Conservation (phyloP, 2,113 vertebrate species). For the Anoplopoma fimbria region DNA sequence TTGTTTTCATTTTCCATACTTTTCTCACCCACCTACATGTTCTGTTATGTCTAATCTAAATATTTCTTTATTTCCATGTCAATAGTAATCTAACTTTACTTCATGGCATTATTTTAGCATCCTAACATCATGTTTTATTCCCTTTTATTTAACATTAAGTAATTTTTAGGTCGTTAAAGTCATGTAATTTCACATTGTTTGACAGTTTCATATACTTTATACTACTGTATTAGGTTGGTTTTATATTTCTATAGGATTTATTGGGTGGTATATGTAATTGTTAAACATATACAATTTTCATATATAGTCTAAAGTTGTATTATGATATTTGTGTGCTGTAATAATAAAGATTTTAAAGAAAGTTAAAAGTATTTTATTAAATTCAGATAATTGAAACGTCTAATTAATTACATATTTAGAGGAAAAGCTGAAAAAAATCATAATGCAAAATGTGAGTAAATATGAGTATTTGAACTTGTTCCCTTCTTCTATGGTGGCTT, state of each 20-base stretch:
- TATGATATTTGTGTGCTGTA: background rate
- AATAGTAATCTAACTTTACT: background rate
- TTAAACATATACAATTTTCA: background rate
- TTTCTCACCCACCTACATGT: background rate
- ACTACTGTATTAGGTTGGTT: background rate
- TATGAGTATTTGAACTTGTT: background rate
- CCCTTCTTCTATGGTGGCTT: no score
- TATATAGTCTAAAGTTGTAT: background rate
- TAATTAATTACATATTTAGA: background rate
- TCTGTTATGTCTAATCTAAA: background rate
- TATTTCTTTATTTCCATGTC: background rate
- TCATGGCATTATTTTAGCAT: background rate
- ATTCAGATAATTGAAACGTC: background rate
- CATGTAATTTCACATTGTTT: background rate
- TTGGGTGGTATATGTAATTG: background rate
- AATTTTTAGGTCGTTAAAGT: background rate
- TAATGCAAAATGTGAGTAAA: background rate
- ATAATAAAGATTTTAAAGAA: background rate
- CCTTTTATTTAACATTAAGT: background rate
- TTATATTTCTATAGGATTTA: background rate
- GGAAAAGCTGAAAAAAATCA: background rate
- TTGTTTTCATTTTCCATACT: background rate
- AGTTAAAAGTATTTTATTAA: background rate
- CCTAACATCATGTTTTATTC: background rate
- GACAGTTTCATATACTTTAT: background rate